A percentile compares a stretch with the other conserved stretches of the same genome.
Evolutionary conservation across 2,113 vertebrate species (phyloP).

Genomic region (Acanthochromis polyacanthus): DNA sequence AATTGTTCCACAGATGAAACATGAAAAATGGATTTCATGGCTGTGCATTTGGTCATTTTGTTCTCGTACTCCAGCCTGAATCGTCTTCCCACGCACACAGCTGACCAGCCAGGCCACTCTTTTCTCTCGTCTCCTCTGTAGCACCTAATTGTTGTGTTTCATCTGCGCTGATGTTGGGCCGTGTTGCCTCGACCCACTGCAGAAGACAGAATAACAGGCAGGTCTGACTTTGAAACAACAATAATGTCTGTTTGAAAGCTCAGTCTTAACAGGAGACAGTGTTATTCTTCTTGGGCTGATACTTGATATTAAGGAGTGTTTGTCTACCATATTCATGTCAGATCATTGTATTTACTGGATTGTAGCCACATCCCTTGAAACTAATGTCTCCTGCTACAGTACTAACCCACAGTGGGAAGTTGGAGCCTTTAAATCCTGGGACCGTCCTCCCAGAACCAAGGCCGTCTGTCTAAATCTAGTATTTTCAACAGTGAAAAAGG

Average conservation of each 20-base stretch:
- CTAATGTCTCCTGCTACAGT: not conserved
- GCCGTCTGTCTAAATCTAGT: not conserved
- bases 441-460: not conserved
- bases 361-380: no score
- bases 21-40: slow-evolving; percentile 38
- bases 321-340: not conserved
- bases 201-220: slow-evolving; percentile 11
- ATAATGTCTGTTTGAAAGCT: not conserved
- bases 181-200: slow-evolving; percentile 12
- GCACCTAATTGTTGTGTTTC: slow-evolving; percentile 33
- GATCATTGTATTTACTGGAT: not conserved
- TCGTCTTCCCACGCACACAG: slow-evolving; percentile 41
- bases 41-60: slow-evolving; percentile 47
- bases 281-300: no score
- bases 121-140: not conserved
- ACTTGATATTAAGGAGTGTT: not conserved
- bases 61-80: slow-evolving; percentile 33
- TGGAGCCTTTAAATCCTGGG: not conserved
- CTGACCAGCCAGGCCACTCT: slow-evolving; percentile 33
- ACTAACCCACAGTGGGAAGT: not conserved
- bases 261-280: not conserved
- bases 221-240: slow-evolving; percentile 22
- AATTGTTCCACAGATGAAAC: slow-evolving; percentile 6
- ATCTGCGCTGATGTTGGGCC: slow-evolving; percentile 10
- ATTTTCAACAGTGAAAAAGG: not conserved